Evolutionary conservation across 2,797 vertebrate species (phyloP).

Genomic region (Microcaecilia unicolor): DNA sequence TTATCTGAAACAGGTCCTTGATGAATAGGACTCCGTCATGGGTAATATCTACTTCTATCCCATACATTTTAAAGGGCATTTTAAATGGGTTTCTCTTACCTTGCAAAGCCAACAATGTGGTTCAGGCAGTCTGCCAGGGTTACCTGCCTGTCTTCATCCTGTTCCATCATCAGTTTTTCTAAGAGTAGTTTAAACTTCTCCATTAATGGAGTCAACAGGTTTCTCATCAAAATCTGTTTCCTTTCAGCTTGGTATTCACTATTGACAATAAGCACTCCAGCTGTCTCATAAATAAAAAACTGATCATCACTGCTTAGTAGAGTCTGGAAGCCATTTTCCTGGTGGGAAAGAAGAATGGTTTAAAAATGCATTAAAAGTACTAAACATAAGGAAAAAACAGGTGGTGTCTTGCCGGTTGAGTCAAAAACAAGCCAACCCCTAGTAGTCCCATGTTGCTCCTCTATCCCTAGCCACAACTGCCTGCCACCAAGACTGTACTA

Average conservation of each 20-base stretch:
- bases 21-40: no score
- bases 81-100: no score
- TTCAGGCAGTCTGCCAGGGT: slow-evolving; percentile 85
- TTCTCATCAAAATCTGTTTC: slow-evolving; percentile 88
- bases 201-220: slow-evolving; percentile 83
- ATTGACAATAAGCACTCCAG: slow-evolving; percentile 87
- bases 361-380: no score
- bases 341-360: slow-evolving; percentile 29
- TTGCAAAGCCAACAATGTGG: slow-evolving; percentile 92
- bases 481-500: no score
- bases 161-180: slow-evolving; percentile 74
- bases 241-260: slow-evolving; percentile 81
- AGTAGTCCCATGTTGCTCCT: no score
- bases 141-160: slow-evolving; percentile 78
- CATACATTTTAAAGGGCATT: no score
- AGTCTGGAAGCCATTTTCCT: slow-evolving; percentile 88
- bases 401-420: no score
- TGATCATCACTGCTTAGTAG: slow-evolving; percentile 92
- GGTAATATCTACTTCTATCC: no score
- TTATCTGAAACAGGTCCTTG: no score
- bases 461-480: no score
- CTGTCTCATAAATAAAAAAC: slow-evolving; percentile 94
- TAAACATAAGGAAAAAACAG: no score
- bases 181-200: slow-evolving; percentile 86
- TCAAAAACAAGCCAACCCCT: no score